These are phyloP conservation scores for Marasmarcha lunaedactyla DNA, from an alignment of 2,888 invertebrate genomes.

Conservation along the genomic window DNA sequence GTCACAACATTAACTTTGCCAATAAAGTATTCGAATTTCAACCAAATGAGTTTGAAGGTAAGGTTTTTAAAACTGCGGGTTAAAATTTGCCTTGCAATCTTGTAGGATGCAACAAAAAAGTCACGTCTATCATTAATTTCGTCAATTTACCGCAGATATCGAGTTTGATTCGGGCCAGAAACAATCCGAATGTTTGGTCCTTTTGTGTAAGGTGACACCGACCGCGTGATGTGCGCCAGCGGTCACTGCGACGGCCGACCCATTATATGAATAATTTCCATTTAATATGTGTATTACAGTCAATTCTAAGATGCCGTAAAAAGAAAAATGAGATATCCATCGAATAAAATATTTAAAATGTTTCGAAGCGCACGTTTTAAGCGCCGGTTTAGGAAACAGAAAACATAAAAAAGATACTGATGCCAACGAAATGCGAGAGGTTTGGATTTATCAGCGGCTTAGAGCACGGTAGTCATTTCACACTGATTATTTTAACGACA, in stretches of 20 bases:
- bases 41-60: too few relatives aligned
- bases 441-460: conserved; percentile 17
- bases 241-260: conserved; percentile 35
- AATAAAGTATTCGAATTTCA: conserved; percentile 8
- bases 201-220: conserved; percentile 59
- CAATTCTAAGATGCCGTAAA: conserved; percentile 5
- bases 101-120: conserved; percentile 20
- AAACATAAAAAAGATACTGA: conserved; percentile 12
- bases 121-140: conserved; percentile 44
- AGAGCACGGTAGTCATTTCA: conserved; percentile 55
- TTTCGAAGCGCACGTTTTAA: neutral
- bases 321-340: conserved; percentile 3
- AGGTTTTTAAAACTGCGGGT: too few relatives aligned
- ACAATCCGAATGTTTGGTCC: conserved; percentile 45
- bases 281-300: conserved; percentile 17
- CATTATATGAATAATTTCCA: conserved; percentile 29
- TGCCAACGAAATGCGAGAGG: conserved; percentile 12
- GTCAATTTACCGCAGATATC: conserved; percentile 54
- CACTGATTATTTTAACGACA: conserved; percentile 42
- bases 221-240: conserved; percentile 35
- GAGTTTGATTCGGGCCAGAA: conserved; percentile 53
- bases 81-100: too few relatives aligned
- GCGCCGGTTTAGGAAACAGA: conserved; percentile 4
- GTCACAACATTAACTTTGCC: conserved; percentile 2
- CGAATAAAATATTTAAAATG: conserved; percentile 1